phyloP scores from a whole-genome alignment of 2,888 invertebrate genomes.

The Ischnus inquisitorius region DNA sequence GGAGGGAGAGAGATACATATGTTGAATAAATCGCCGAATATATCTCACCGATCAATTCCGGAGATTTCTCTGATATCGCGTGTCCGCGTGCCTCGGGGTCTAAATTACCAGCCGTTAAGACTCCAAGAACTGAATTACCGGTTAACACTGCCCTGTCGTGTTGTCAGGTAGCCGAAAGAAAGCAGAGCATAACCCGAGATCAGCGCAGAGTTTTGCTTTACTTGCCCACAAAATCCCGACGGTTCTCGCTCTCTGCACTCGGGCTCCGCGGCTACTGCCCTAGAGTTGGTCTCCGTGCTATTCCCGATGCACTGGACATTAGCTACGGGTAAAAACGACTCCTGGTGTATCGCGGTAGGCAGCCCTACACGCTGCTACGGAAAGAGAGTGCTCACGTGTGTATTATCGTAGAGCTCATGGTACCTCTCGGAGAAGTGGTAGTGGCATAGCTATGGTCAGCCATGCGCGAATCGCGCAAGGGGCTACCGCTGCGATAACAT shows the following conservation, averaged over 20 bases:
- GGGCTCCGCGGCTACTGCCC: constrained; percentile 5
- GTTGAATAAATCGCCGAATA: constrained; percentile 74
- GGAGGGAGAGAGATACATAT: constrained; percentile 40
- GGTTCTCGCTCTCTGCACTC: not conserved
- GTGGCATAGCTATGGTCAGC: constrained; percentile 80
- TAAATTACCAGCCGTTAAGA: constrained; percentile 76
- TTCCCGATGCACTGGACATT: constrained; percentile 49
- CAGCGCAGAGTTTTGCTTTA: constrained; percentile 6
- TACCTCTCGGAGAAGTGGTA: constrained; percentile 59
- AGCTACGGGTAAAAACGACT: constrained; percentile 70
- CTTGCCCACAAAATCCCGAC: constrained; percentile 40
- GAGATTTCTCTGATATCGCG: constrained; percentile 69
- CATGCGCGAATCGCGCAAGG: constrained; percentile 76
- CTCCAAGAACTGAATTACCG: constrained; percentile 77
- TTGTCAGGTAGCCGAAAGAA: constrained; percentile 71
- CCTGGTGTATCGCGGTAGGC: constrained; percentile 72
- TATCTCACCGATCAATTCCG: constrained; percentile 66
- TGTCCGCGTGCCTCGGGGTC: constrained; percentile 71
- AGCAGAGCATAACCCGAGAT: constrained; percentile 29
- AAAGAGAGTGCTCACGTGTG: constrained; percentile 14
- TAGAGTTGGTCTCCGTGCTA: constrained; percentile 19
- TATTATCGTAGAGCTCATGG: constrained; percentile 24
- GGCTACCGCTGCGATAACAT: constrained; percentile 6
- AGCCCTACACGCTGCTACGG: constrained; percentile 40
- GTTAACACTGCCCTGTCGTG: constrained; percentile 77